Evolutionary conservation across 2,888 invertebrate species (phyloP).

Genomic region (Drosophila merina): DNA sequence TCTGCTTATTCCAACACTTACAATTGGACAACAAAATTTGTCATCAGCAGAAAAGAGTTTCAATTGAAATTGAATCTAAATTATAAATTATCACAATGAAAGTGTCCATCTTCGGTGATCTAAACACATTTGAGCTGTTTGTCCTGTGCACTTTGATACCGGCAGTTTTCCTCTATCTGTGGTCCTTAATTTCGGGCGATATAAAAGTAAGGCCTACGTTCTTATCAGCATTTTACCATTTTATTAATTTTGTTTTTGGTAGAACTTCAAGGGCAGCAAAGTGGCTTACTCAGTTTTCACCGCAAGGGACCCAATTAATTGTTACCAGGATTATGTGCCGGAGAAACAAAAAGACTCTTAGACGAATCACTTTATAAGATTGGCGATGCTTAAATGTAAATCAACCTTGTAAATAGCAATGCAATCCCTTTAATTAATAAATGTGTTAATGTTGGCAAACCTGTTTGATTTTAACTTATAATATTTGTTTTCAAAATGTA

Average conservation of each 20-base stretch:
- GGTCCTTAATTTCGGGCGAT: constrained; percentile 79
- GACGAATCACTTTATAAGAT: not conserved
- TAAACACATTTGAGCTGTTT: constrained; percentile 65
- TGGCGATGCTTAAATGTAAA: not conserved
- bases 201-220: constrained; percentile 59
- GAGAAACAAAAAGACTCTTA: constrained; percentile 49
- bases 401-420: constrained; percentile 2
- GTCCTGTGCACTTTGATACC: constrained; percentile 75
- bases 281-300: constrained; percentile 60
- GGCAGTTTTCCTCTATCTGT: constrained; percentile 77
- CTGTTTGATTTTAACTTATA: not conserved
- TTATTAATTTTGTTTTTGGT: constrained; percentile 10
- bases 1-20: not conserved
- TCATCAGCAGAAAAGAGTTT: constrained; percentile 35
- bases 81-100: constrained; percentile 51
- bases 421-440: not conserved
- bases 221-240: constrained; percentile 16
- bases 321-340: constrained; percentile 75
- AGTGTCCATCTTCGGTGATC: constrained; percentile 60
- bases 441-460: not conserved
- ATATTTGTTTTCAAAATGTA: constrained; percentile 2
- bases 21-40: constrained; percentile 34
- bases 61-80: not conserved
- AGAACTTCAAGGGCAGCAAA: constrained; percentile 80
- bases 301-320: constrained; percentile 81